Evolutionary conservation across 92 coral and sea anemone genomes (phyloP), one percentile per base, ranked within the genome.

Genomic region (Actinernus sp.): DNA sequence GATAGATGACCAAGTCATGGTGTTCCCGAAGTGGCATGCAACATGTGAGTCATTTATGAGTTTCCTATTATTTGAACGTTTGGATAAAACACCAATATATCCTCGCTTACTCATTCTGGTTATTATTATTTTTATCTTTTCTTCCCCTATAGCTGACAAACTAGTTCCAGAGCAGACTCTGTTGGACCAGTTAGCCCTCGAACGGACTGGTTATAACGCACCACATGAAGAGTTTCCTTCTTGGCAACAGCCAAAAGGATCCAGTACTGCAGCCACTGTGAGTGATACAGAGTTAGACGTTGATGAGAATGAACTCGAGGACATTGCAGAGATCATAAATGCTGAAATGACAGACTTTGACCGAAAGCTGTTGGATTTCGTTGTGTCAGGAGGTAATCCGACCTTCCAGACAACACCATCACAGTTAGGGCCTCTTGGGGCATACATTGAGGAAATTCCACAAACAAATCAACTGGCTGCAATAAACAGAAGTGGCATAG

Each of bases 21-120:
- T 85, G 31, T 90, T 85, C 37, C 97, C 97, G 17, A 90, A 90
- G 44, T 90, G 97, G 97, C 92, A 90, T 6, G 81, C 82, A 19
- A 85, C 69, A 1, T 71, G 91, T 85, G 55, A 85, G 91, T 85
- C 24, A 4, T 9, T 4, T 52, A 5, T 48, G 44, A 55, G 65
- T 70, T 26, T 23, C 2, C 14, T 2, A 54, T 57, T 26, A 9
- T 9, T 24, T 26, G 14, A 36, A 36, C 14, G 41, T 36, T 36
- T 7, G 8, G 14, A 36, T 14, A 36, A 36, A 36, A 36, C 7
- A 36, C 41, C 14, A 36, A 36, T 7, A n/a, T n/a, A n/a, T n/a
- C n/a, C n/a, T n/a, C n/a, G n/a, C 14, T 6, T 34, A 14, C 14
- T 34, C 41, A 14, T 34, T 34, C 41, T 34, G 41, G 41, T 14